These are phyloP conservation scores for Clusia tigrina DNA, from an alignment of 2,888 invertebrate species.

Conservation along the genomic window DNA sequence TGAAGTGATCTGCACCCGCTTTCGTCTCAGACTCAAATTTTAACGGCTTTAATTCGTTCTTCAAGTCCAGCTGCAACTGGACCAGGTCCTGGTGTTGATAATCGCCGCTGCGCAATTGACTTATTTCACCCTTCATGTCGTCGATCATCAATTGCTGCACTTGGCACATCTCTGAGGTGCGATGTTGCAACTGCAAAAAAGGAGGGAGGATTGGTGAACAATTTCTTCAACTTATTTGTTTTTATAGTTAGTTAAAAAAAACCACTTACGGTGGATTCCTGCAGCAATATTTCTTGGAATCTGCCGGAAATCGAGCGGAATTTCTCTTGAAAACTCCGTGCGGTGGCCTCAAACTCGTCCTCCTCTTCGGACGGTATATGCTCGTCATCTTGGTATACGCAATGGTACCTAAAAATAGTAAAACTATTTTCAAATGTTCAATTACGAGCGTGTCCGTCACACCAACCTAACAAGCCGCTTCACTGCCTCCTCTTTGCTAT, in stretches of 20 bases:
- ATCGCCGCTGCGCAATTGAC: constrained; percentile 67
- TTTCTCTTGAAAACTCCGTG: constrained; percentile 74
- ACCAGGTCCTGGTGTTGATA: constrained; percentile 36
- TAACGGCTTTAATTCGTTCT: constrained; percentile 32
- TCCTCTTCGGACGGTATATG: constrained; percentile 75
- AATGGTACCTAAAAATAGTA: constrained; percentile 70
- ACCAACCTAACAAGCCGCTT: constrained; percentile 71
- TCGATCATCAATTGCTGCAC: constrained; percentile 77
- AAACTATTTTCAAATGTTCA: background rate
- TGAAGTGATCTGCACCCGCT: background rate
- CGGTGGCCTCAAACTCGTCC: constrained; percentile 74
- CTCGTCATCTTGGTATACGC: constrained; percentile 69
- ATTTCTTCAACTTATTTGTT: background rate
- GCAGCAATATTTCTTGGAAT: constrained; percentile 75
- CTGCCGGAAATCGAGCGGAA: constrained; percentile 77
- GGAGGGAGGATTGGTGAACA: constrained; percentile 25
- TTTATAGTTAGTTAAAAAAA: background rate
- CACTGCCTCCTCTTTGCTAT: constrained; percentile 76
- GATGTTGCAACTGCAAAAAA: constrained; percentile 71
- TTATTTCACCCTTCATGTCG: constrained; percentile 74
- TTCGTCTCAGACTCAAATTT: constrained; percentile 26
- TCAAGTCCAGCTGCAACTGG: constrained; percentile 20
- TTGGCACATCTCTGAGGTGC: constrained; percentile 80
- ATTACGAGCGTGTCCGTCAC: background rate
- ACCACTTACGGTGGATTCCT: constrained; percentile 78